These are phyloP conservation scores for Megaceryle torquata DNA, from an alignment of 2,113 vertebrate genomes.

Conservation along the genomic window DNA sequence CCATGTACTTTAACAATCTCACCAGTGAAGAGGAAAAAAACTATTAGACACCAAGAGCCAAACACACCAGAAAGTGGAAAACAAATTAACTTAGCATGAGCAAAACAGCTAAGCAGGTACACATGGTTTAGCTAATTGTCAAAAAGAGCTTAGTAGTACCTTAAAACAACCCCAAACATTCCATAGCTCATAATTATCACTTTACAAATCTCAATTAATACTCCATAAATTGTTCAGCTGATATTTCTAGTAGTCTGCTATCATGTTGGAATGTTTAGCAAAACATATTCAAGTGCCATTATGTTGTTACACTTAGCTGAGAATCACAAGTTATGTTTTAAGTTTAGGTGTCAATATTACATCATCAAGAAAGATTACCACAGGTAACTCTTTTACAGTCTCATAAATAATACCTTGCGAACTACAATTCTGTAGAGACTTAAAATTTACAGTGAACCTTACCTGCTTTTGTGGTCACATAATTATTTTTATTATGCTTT, in stretches of 20 bases:
- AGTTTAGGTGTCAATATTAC: constrained; percentile 66
- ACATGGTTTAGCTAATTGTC: not conserved
- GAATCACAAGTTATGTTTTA: constrained; percentile 27
- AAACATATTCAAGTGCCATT: not conserved
- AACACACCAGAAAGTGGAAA: not conserved
- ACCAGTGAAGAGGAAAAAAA: not conserved
- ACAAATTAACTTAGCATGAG: constrained; percentile 12
- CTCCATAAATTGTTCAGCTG: not conserved
- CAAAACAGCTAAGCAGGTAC: not conserved
- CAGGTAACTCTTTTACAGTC: constrained; percentile 24
- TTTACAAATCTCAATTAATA: constrained; percentile 11
- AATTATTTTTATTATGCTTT: constrained; percentile 74
- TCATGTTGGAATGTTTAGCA: not conserved
- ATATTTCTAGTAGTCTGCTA: not conserved
- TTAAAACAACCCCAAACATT: not conserved
- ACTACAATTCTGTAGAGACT: constrained; percentile 10
- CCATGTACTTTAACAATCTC: not conserved
- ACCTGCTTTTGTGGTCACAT: constrained; percentile 48
- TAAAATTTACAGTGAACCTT: constrained; percentile 59
- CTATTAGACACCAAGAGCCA: constrained; percentile 1
- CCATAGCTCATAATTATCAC: not conserved
- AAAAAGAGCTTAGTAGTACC: not conserved
- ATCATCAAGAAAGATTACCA: constrained; percentile 63
- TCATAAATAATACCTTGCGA: constrained; percentile 66
- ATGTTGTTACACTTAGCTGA: not conserved